These are phyloP conservation scores for Cheilinus undulatus DNA, from an alignment of 2,113 vertebrate species.

Conservation along the genomic window DNA sequence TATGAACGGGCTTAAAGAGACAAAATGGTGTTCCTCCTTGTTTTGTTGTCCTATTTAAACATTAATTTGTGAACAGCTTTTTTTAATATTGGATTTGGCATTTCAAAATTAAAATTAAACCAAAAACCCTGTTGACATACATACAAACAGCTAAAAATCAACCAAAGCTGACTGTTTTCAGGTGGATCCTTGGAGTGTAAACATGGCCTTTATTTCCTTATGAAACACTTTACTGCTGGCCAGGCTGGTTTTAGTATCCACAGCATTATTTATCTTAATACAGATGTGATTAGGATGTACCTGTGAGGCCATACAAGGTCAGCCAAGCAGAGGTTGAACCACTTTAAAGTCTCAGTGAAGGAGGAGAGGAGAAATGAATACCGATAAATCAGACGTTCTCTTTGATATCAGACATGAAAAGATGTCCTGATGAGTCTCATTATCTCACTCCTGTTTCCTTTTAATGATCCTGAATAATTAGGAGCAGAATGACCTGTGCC, in stretches of 20 bases:
- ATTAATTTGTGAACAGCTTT: too few species aligned
- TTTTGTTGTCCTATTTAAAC: too few species aligned
- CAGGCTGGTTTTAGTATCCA: not conserved
- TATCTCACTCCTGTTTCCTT: constrained; percentile 28
- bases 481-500: constrained; percentile 1
- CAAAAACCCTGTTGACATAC: too few species aligned
- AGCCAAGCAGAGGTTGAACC: constrained; percentile 20
- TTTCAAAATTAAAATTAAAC: too few species aligned
- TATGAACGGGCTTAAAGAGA: too few species aligned
- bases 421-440: constrained; percentile 26
- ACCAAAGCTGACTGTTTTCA: too few species aligned
- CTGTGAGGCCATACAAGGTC: not conserved
- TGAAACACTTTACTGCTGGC: too few species aligned
- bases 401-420: constrained; percentile 48
- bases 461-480: constrained; percentile 29
- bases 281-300: not conserved
- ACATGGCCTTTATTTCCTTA: too few species aligned
- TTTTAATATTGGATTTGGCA: too few species aligned
- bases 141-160: too few species aligned
- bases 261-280: not conserved
- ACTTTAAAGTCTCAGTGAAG: constrained; percentile 42
- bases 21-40: too few species aligned
- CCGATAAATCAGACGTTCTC: constrained; percentile 14
- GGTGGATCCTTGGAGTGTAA: too few species aligned
- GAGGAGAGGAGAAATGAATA: constrained; percentile 31